Base-by-base conservation (phyloP, 2,797 vertebrate species). In the Phaenicophaeus curvirostris region DNA sequence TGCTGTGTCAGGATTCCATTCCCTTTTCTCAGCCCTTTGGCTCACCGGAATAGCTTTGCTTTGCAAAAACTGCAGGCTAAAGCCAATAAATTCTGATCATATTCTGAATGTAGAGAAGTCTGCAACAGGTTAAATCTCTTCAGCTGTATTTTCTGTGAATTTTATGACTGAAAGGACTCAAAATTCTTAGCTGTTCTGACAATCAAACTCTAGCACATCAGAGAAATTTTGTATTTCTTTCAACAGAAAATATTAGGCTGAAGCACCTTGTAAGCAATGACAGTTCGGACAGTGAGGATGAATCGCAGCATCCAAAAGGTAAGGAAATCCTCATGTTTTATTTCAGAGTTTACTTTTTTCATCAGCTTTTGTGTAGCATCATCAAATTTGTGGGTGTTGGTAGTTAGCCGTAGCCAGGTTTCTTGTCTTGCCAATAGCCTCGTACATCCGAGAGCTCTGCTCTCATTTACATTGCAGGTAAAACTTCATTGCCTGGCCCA, bases 221-320 rank as follows among this genome's bases (percentile, higher is more conserved):
- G 93, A 85, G 51, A 53, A n/a, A 24, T 76, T 59, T 57, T 80
- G 0, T 48, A 30, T 92, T 97, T 96, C 58, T 97, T 94, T 85
- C 61, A 37, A 94, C 98, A 99, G 99, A 99, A 97, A 99, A 99
- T 89, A 98, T 99, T 87, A 99, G 99, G 87, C 98, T 98, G 5
- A 98, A 98, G 91, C 99, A 99, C 93, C 98, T 99, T n/a, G 98
- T 99, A 17, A 98, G 99, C 91, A 98, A 98, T 3, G 99, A 99
- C 93, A 98, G 98, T 75, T 96, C 98, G 21, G 99, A 99, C 81
- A 99, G 98, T 50, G 99, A 99, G 8, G 99, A 99, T 20, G 99
- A 99, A 79, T 98, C 98, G 15, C 98, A 97, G 9, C 96, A 83
- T 69, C 97, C 97, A 27, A 99, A 99, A 99, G 98, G 99, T 99